Evolutionary conservation across 2,888 invertebrate species (phyloP).

Genomic region (Melinaea menophilus): DNA sequence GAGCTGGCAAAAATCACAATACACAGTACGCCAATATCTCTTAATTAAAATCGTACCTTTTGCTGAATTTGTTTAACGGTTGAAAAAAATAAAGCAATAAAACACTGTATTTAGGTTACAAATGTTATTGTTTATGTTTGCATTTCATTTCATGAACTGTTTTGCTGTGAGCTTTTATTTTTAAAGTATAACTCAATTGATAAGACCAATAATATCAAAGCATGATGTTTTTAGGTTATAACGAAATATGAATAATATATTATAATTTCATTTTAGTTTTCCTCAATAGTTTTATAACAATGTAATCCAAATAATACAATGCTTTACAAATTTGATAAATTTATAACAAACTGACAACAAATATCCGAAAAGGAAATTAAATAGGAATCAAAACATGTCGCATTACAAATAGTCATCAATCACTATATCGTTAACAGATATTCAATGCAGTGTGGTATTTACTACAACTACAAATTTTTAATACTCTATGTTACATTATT

Average conservation of each 20-base stretch:
- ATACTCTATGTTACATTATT: too few relatives aligned
- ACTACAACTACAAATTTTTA: too few relatives aligned
- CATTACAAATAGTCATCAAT: conserved; percentile 68
- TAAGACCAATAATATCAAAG: too few relatives aligned
- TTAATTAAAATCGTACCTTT: conserved; percentile 71
- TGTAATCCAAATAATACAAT: not conserved
- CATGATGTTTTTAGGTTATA: too few relatives aligned
- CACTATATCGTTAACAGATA: conserved; percentile 39
- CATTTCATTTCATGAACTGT: conserved; percentile 22
- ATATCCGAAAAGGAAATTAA: conserved; percentile 68
- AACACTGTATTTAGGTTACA: conserved; percentile 10
- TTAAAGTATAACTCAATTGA: not conserved
- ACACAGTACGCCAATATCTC: conserved; percentile 56
- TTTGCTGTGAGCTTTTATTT: not conserved
- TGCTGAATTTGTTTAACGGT: conserved; percentile 36
- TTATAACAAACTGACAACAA: conserved; percentile 57
- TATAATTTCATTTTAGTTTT: too few relatives aligned
- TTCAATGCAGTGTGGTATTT: conserved; percentile 1
- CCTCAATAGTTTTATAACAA: not conserved
- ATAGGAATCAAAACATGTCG: conserved; percentile 61
- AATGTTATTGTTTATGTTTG: conserved; percentile 33
- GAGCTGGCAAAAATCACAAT: conserved; percentile 63
- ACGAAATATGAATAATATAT: too few relatives aligned
- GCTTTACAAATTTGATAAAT: conserved; percentile 33
- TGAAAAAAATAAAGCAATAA: conserved; percentile 9